Percentiles rank a stretch among this genome's conserved stretches.
These are phyloP conservation scores for Hipparchia sbordonii DNA, from an alignment of 2,888 invertebrate species.

Conservation along the genomic window DNA sequence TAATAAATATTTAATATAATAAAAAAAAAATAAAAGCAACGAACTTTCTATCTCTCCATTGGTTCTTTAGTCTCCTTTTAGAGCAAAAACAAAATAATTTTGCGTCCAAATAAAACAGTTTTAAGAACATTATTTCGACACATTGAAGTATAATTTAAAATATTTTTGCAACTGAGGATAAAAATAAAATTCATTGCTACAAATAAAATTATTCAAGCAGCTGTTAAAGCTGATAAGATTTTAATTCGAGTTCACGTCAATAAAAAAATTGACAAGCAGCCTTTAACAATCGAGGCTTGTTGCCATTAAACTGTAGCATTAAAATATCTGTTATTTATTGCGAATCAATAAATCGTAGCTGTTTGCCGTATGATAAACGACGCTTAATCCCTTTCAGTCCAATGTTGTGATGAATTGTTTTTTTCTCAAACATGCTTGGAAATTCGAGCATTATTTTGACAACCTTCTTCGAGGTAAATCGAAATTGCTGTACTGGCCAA, in stretches of 20 bases:
- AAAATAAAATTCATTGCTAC: neutral
- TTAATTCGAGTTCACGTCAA: slow-evolving; percentile 2
- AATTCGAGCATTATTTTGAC: too few species aligned
- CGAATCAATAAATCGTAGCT: slow-evolving; percentile 23
- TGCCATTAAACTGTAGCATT: slow-evolving; percentile 20
- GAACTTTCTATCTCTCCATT: too few species aligned
- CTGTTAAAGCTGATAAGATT: neutral
- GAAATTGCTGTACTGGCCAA: too few species aligned
- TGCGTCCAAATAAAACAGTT: too few species aligned
- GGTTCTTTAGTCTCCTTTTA: too few species aligned
- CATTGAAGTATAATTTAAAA: neutral
- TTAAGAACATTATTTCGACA: too few species aligned
- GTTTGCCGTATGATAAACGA: slow-evolving; percentile 26
- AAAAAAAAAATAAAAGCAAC: too few species aligned
- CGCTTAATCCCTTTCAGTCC: slow-evolving; percentile 21
- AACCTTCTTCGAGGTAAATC: too few species aligned
- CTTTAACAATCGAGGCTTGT: neutral
- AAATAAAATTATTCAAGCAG: too few species aligned
- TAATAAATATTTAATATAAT: too few species aligned
- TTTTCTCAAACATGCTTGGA: too few species aligned
- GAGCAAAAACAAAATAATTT: too few species aligned
- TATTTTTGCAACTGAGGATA: neutral
- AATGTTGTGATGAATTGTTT: slow-evolving; percentile 16
- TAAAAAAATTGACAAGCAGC: slow-evolving; percentile 9
- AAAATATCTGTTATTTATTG: slow-evolving; percentile 22